phyloP scores from a whole-genome alignment of 1,140 invertebrate species.

The Sesamia nonagrioides region DNA sequence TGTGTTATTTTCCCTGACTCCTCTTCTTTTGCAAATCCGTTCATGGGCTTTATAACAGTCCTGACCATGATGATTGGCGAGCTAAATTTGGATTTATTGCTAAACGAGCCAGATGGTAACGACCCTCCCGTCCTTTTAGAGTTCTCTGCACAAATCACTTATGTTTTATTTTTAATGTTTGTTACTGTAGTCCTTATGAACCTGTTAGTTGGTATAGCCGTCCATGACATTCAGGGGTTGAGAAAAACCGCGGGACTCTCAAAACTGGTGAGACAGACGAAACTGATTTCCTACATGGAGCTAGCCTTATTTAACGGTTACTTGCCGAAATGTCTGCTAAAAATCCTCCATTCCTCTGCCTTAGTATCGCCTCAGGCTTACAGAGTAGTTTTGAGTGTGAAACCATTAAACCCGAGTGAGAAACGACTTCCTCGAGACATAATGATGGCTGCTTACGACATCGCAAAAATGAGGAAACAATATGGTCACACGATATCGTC shows the following conservation, averaged over 20 bases:
- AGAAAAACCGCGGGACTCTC: conserved; percentile 91
- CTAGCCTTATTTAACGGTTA: conserved; percentile 89
- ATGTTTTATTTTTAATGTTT: conserved; percentile 90
- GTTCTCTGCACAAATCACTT: conserved; percentile 89
- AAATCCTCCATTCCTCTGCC: conserved; percentile 92
- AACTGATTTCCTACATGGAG: conserved; percentile 90
- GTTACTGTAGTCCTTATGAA: conserved; percentile 92
- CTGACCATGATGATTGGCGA: conserved; percentile 97
- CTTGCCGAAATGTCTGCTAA: conserved; percentile 91
- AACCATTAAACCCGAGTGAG: conserved; percentile 93
- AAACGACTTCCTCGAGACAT: conserved; percentile 93
- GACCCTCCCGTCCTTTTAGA: conserved; percentile 82
- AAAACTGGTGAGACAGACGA: conserved; percentile 90
- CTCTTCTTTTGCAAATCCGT: conserved; percentile 92
- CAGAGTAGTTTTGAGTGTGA: conserved; percentile 92
- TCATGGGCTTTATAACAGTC: conserved; percentile 93
- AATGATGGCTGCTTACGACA: conserved; percentile 91
- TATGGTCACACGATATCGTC: conserved; percentile 90
- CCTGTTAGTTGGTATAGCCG: conserved; percentile 90
- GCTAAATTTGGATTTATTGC: conserved; percentile 89
- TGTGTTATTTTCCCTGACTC: conserved; percentile 95
- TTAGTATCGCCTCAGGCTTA: conserved; percentile 93
- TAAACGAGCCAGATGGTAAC: conserved; percentile 86
- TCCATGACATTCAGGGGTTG: conserved; percentile 90
- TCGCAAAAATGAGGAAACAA: conserved; percentile 91